Evolutionary conservation across 2,888 invertebrate genomes (phyloP), one percentile per base, ranked within the genome.

Genomic region (Aleiodes alternator): DNA sequence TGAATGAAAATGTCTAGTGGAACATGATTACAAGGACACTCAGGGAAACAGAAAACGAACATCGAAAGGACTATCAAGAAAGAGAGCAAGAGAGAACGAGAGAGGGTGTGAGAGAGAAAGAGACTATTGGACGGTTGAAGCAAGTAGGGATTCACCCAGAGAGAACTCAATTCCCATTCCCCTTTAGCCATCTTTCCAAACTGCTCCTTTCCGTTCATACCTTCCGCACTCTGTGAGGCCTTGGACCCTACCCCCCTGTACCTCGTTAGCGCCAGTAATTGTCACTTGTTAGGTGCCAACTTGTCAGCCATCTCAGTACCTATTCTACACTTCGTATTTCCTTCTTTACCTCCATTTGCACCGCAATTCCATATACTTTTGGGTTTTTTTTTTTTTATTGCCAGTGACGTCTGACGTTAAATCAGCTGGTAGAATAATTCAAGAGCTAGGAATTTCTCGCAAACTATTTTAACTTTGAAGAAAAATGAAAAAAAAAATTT

Each of bases 251-350:
- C 78, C 77, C 78, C 79, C 74, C 23, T 23, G 76, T 53, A 76
- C 81, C 84, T 84, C 85, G 84, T 84, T 85, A 84, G 85, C 79
- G 79, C 78, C 83, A 81, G 83, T 85, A 84, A 84, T 84, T 84
- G 84, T 84, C 85, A 84, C 84, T 84, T 85, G 84, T 84, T 83
- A 83, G 81, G 78, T 83, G 80, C 82, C 81, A 83, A 79, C 75
- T 78, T 78, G 77, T 77, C 76, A 79, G 72, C 75, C 70, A 68
- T 57, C 76, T 69, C 74, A 23, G 48, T 56, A 64, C 64, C 64
- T 64, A 64, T 68, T 51, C 57, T 50, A 68, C 53, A 12, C 73
- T 74, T 14, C 74, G 70, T 77, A 11, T 48, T 53, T 72, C 66
- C 43, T 61, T 61, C 38, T 38, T 31, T n/a, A 23, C 55, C 57